phyloP scores from a whole-genome alignment of 2,113 vertebrate genomes.

The Chitala chitala region DNA sequence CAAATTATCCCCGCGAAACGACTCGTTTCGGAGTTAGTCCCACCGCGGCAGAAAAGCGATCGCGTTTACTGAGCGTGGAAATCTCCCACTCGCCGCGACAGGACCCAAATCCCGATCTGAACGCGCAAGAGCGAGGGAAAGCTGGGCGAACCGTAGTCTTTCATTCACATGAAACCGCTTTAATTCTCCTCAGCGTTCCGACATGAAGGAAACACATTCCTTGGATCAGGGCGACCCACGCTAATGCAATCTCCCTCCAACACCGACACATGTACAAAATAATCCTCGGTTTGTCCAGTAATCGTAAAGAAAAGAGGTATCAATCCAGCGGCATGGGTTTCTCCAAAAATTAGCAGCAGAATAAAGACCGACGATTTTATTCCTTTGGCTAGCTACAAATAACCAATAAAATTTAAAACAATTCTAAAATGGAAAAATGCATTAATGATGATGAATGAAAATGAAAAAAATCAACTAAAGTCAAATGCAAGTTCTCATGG shows the following conservation, averaged over 20 bases:
- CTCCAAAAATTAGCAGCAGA: constrained; percentile 29
- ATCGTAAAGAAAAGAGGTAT: constrained; percentile 40
- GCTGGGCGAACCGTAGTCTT: constrained; percentile 43
- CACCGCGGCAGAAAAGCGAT: neutral
- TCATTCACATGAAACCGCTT: constrained; percentile 45
- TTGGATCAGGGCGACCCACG: constrained; percentile 36
- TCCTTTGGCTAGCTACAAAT: constrained; percentile 41
- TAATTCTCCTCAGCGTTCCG: constrained; percentile 42
- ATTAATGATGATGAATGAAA: constrained; percentile 34
- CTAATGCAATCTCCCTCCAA: constrained; percentile 35
- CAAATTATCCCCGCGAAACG: constrained; percentile 37
- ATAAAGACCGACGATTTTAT: constrained; percentile 33
- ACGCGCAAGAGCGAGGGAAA: constrained; percentile 30
- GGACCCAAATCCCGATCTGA: constrained; percentile 25
- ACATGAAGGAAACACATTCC: constrained; percentile 53
- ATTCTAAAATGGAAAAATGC: constrained; percentile 46
- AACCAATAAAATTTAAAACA: constrained; percentile 41
- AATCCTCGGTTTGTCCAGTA: constrained; percentile 48
- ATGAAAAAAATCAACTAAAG: constrained; percentile 29
- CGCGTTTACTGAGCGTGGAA: constrained; percentile 9
- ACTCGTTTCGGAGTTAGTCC: constrained; percentile 42
- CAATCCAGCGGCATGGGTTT: constrained; percentile 46
- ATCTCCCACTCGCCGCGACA: constrained; percentile 15
- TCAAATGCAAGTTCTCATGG: constrained; percentile 58
- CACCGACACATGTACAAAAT: constrained; percentile 37